These are phyloP conservation scores for Forpus xanthops DNA, from an alignment of 2,797 vertebrate genomes.

Conservation along the genomic window DNA sequence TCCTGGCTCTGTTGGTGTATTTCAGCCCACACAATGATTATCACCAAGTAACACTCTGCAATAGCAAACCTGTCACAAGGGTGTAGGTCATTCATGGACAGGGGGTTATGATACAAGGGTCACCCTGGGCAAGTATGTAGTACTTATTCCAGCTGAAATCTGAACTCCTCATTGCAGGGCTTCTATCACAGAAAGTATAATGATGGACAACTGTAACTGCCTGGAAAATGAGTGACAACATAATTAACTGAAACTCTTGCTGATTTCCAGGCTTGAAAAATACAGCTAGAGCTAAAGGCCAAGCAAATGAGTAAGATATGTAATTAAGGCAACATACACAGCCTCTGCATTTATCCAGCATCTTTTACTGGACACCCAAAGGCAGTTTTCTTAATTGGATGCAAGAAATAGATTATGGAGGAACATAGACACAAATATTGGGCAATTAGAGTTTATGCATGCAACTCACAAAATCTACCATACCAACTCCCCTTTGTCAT, in stretches of 20 bases:
- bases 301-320: background rate
- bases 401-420: background rate
- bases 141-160: conserved; percentile 1
- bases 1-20: background rate
- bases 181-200: background rate
- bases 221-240: background rate
- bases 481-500: background rate
- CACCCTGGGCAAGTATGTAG: background rate
- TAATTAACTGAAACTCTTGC: conserved; percentile 11
- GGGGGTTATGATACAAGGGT: background rate
- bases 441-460: background rate
- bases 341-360: background rate
- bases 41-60: background rate
- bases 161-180: background rate
- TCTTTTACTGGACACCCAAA: background rate
- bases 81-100: background rate
- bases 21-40: background rate
- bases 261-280: conserved; percentile 21
- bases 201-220: background rate
- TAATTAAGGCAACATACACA: background rate
- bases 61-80: background rate
- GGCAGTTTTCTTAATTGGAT: background rate
- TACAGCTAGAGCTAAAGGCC: conserved; percentile 1
- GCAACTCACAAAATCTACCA: background rate
- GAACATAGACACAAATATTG: background rate